Percentiles rank a stretch among this genome's conserved stretches.
Conservation (phyloP, 2,113 vertebrate species). For the Engraulis encrasicolus region DNA sequence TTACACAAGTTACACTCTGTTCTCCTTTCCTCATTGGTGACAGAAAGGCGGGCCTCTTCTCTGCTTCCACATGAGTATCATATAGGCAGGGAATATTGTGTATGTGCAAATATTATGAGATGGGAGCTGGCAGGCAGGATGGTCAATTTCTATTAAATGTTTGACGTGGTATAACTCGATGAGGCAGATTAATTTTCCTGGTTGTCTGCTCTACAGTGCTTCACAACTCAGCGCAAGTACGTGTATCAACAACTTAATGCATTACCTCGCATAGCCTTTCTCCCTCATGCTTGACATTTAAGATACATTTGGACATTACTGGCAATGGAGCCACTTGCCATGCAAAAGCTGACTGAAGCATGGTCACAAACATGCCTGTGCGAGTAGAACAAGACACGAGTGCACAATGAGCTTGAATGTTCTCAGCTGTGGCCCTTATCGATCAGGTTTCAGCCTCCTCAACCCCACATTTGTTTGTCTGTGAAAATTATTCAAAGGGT, state of each 20-base stretch:
- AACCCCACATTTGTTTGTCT: neutral
- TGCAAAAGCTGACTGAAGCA: neutral
- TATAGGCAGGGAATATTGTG: neutral
- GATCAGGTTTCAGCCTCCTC: neutral
- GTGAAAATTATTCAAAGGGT: neutral
- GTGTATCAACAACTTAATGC: too few relatives aligned
- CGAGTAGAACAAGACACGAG: neutral
- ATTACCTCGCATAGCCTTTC: neutral
- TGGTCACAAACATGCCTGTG: neutral
- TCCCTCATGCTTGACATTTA: neutral
- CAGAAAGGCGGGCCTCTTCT: neutral
- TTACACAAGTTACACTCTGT: neutral
- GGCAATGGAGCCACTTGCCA: neutral
- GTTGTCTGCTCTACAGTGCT: neutral
- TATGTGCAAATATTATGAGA: too few relatives aligned
- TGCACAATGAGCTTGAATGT: neutral
- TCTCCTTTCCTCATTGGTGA: neutral
- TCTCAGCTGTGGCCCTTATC: neutral
- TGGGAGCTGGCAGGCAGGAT: too few relatives aligned
- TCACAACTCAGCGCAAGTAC: neutral
- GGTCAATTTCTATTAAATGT: neutral
- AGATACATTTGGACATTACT: neutral
- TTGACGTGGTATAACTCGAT: neutral
- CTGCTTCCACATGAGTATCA: neutral
- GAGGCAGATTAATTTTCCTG: neutral